These are phyloP conservation scores for Polia nebulosa DNA, from an alignment of 2,888 invertebrate genomes.

Conservation along the genomic window DNA sequence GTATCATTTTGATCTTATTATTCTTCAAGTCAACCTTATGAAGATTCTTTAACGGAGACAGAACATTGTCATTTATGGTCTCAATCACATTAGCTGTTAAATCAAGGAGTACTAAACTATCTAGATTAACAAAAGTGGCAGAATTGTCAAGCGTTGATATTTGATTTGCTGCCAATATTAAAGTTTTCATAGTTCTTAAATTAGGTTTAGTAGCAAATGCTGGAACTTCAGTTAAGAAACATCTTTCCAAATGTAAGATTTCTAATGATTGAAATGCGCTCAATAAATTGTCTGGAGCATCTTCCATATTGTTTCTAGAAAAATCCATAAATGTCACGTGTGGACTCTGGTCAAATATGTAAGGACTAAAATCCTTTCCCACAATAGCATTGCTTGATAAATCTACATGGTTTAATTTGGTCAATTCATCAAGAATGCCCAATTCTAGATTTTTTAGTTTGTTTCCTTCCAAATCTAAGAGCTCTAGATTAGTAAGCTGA, in stretches of 20 bases:
- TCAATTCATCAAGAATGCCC: constrained; percentile 64
- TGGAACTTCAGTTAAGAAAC: constrained; percentile 74
- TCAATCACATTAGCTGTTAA: constrained; percentile 78
- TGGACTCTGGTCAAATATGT: constrained; percentile 64
- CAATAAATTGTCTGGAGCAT: constrained; percentile 67
- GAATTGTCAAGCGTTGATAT: constrained; percentile 74
- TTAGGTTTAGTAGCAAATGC: constrained; percentile 74
- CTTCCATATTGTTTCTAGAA: constrained; percentile 70
- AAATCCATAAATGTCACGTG: constrained; percentile 64
- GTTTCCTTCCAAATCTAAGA: constrained; percentile 69
- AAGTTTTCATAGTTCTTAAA: constrained; percentile 76
- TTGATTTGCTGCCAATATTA: constrained; percentile 78
- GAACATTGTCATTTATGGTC: constrained; percentile 73
- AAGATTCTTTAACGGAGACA: constrained; percentile 76
- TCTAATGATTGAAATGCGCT: constrained; percentile 68
- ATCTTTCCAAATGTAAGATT: constrained; percentile 71
- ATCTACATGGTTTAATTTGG: constrained; percentile 67
- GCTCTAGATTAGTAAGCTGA: constrained; percentile 60
- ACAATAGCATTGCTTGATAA: constrained; percentile 74
- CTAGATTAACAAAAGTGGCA: constrained; percentile 65
- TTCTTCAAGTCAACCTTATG: constrained; percentile 76
- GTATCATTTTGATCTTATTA: constrained; percentile 77
- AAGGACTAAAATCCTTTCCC: constrained; percentile 70
- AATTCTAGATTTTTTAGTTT: constrained; percentile 61
- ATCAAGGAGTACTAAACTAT: constrained; percentile 77